Percentiles rank a stretch among this genome's conserved stretches.
Conservation (phyloP, 1,140 invertebrate genomes). For the Cydia amplana region DNA sequence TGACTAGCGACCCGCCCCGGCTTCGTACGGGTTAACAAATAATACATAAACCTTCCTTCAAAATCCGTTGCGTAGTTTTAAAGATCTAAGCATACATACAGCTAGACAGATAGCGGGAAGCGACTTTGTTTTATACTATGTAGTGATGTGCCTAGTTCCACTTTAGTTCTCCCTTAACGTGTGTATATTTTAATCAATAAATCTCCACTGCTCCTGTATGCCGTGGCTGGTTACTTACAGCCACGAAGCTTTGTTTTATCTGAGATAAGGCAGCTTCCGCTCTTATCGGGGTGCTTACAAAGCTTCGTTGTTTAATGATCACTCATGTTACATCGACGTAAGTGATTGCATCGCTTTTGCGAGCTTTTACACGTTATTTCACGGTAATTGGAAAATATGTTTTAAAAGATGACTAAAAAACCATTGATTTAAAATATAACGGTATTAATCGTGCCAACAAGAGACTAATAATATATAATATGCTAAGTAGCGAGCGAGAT, state of each 20-base stretch:
- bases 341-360: slow-evolving; percentile 27
- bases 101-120: no score
- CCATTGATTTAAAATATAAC: no score
- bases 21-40: no score
- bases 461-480: no score
- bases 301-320: slow-evolving; percentile 29
- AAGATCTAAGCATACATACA: no score
- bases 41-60: no score
- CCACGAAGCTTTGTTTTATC: slow-evolving; percentile 27
- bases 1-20: no score
- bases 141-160: background rate
- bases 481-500: no score
- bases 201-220: background rate
- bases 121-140: no score
- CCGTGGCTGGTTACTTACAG: slow-evolving; percentile 16
- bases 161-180: background rate
- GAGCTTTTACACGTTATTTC: background rate
- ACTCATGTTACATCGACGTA: slow-evolving; percentile 29
- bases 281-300: slow-evolving; percentile 21
- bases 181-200: slow-evolving; percentile 1
- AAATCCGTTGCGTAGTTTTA: no score
- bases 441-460: background rate
- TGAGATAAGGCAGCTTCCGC: slow-evolving; percentile 30
- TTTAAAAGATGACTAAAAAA: background rate
- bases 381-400: background rate